Percentiles rank a stretch among this genome's conserved stretches.
Conservation (phyloP, 2,888 invertebrate genomes). For the Chromoteleia sp. region DNA sequence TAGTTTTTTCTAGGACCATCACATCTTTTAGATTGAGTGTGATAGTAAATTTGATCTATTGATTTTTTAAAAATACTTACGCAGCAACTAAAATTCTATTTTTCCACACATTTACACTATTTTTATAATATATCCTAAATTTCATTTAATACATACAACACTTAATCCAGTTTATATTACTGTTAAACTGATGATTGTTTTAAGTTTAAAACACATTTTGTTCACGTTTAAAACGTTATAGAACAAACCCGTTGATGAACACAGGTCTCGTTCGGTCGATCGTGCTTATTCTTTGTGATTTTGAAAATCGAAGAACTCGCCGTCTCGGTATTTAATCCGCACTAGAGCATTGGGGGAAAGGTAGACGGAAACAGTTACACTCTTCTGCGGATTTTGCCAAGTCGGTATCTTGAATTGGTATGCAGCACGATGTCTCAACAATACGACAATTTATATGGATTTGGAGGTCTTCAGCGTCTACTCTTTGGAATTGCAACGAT, state of each 20-base stretch:
- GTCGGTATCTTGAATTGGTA: constrained; percentile 79
- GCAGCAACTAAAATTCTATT: too few relatives aligned
- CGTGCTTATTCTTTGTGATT: constrained; percentile 44
- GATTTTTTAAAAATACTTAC: too few relatives aligned
- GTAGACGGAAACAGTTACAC: constrained; percentile 72
- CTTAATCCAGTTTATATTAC: too few relatives aligned
- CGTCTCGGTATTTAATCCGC: constrained; percentile 67
- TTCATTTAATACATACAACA: too few relatives aligned
- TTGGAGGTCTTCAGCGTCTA: constrained; percentile 80
- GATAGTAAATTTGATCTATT: too few relatives aligned
- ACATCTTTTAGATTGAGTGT: too few relatives aligned
- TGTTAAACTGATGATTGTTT: too few relatives aligned
- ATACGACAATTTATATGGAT: constrained; percentile 84
- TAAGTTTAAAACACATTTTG: too few relatives aligned
- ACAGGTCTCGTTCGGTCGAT: constrained; percentile 33
- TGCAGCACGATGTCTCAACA: constrained; percentile 79
- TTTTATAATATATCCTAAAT: too few relatives aligned
- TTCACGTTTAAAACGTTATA: not conserved
- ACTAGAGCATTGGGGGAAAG: constrained; percentile 55
- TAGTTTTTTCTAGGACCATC: too few relatives aligned
- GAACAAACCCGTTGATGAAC: constrained; percentile 15
- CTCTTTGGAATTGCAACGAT: constrained; percentile 78
- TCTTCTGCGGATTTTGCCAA: constrained; percentile 75
- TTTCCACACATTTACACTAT: too few relatives aligned
- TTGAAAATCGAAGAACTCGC: constrained; percentile 54